phyloP scores from a whole-genome alignment of 2,888 invertebrate genomes.

The Drosophila eohydei region DNA sequence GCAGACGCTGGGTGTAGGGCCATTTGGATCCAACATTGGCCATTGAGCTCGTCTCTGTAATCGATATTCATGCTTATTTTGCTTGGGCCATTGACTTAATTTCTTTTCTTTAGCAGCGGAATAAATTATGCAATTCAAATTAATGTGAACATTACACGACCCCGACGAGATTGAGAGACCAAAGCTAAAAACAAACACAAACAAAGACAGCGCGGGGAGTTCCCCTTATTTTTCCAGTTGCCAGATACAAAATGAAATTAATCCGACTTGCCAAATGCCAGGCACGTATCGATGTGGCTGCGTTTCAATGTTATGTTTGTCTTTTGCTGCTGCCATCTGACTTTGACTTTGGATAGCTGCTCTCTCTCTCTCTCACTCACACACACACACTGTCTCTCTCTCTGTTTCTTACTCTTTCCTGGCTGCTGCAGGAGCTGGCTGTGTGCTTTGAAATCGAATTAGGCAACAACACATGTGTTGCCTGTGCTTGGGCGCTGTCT shows the following conservation, averaged over 20 bases:
- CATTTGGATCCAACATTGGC: slow-evolving; percentile 44
- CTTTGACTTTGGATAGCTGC: slow-evolving; percentile 56
- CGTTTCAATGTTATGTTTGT: slow-evolving; percentile 62
- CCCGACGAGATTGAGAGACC: slow-evolving; percentile 48
- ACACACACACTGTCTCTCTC: background rate
- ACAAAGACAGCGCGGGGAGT: background rate
- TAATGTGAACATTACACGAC: slow-evolving; percentile 69
- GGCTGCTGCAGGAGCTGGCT: slow-evolving; percentile 47
- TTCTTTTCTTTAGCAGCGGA: slow-evolving; percentile 64
- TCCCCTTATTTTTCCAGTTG: slow-evolving; percentile 10
- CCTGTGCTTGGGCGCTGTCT: slow-evolving; percentile 3
- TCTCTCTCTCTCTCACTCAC: background rate
- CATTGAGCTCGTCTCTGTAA: slow-evolving; percentile 46
- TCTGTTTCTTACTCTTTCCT: background rate
- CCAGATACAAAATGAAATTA: slow-evolving; percentile 77
- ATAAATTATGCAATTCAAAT: slow-evolving; percentile 80
- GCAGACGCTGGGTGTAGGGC: background rate
- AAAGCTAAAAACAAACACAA: slow-evolving; percentile 22
- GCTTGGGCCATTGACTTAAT: slow-evolving; percentile 76
- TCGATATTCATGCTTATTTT: slow-evolving; percentile 76
- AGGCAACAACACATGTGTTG: slow-evolving; percentile 47
- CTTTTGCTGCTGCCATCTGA: slow-evolving; percentile 56
- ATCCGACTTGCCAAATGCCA: slow-evolving; percentile 79
- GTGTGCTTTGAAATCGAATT: slow-evolving; percentile 74
- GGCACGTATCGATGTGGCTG: slow-evolving; percentile 78